Conservation (phyloP, 64 coral and sea anemone species). For the Porites australiensis region DNA sequence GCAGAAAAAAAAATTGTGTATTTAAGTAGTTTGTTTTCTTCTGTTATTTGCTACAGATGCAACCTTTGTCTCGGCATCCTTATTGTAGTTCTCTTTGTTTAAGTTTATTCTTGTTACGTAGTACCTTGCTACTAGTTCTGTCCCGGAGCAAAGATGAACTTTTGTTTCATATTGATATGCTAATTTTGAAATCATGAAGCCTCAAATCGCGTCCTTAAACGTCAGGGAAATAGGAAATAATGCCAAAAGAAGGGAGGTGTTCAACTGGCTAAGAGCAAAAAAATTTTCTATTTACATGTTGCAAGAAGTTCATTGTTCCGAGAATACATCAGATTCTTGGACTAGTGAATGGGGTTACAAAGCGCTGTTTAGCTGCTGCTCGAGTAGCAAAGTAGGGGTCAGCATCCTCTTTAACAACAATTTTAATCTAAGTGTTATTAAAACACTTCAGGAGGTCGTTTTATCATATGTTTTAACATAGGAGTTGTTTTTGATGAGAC, state of each 20-base stretch:
- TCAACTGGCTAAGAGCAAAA: slow-evolving; percentile 10
- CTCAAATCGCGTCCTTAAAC: slow-evolving; percentile 1
- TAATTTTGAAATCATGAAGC: background rate
- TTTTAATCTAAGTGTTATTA: background rate
- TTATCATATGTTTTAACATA: too few species aligned
- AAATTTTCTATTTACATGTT: background rate
- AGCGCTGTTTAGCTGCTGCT: background rate
- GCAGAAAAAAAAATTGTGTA: too few species aligned
- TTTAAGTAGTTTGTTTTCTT: too few species aligned
- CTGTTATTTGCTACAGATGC: too few species aligned
- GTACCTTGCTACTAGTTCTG: too few species aligned
- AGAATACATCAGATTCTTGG: background rate
- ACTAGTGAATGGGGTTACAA: slow-evolving; percentile 24
- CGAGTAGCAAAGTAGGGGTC: background rate
- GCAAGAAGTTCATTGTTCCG: background rate
- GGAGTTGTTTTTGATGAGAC: too few species aligned
- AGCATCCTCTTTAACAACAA: slow-evolving; percentile 2
- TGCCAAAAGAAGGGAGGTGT: background rate
- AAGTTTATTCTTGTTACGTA: too few species aligned
- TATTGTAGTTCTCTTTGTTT: too few species aligned
- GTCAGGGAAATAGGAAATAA: slow-evolving; percentile 26
- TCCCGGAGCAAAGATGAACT: too few species aligned
- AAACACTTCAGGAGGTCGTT: background rate
- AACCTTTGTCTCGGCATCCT: too few species aligned
- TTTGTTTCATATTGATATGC: background rate